Evolutionary conservation across 2,888 invertebrate genomes (phyloP), one percentile per base, ranked within the genome.

Genomic region (Lithodes maja): DNA sequence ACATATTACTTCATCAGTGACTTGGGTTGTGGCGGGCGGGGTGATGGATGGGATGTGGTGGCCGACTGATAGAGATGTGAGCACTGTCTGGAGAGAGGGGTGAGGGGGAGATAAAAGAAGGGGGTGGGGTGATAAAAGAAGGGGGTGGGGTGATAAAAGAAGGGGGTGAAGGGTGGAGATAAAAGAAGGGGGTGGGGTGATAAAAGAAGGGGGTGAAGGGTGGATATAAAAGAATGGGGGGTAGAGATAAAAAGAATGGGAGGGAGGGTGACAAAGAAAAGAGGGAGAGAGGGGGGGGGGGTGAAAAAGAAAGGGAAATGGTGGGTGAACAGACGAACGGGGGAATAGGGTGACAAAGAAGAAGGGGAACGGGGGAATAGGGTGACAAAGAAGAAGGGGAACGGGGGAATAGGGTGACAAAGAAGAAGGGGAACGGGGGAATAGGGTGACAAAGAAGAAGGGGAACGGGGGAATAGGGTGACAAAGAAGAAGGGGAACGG

Each of bases 1-100:
- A 87, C 77, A 87, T 87, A 83, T 87, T 83, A 78, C 87, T 87
- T 87, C 87, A 87, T 87, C 83, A 87, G 83, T 77, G 83, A 69
- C 61, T 61, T 49, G 61, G 52, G 82, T 68, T 83, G 87, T 87
- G 77, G 87, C 83, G 77, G 55, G 61, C 78, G 33, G n/a, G 61
- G 77, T 81, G 81, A 81, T 81, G 54, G 81, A 81, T 61, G 81
- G 81, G 55, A 15, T 54, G 61, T 54, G 81, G 33, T 54, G 61
- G 77, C 74, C 54, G n/a, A 53, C 61, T 85, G 85, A 85, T 78
- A 61, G 85, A 85, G 49, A 2, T 33, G 77, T 50, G 77, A 77
- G 50, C 12, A 61, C 55, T 15, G 53, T 12, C 7, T 61, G n/a
- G 15, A 54, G 77, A 15, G 84, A 9, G 82, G 82, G 50, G 74